Conservation (phyloP, 1,140 invertebrate genomes). For the Ips nitidus region DNA sequence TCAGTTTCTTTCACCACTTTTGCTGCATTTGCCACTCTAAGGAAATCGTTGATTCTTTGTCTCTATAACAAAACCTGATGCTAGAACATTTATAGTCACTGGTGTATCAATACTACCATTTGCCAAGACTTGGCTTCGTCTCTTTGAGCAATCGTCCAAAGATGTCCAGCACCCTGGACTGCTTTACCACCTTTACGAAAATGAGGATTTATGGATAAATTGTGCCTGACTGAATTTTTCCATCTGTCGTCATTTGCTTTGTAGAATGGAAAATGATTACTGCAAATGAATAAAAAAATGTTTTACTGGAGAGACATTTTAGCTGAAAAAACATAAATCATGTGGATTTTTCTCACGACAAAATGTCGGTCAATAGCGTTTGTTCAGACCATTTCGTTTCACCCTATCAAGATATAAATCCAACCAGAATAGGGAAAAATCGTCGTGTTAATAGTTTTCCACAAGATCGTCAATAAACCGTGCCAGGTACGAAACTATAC, state of each 20-base stretch:
- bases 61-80: slow-evolving; percentile 28
- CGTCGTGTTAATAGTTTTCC: slow-evolving; percentile 4
- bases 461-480: slow-evolving; percentile 30
- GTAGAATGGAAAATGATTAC: slow-evolving; percentile 82
- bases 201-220: slow-evolving; percentile 86
- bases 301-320: neutral
- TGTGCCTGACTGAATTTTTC: slow-evolving; percentile 88
- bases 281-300: slow-evolving; percentile 50
- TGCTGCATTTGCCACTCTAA: slow-evolving; percentile 35
- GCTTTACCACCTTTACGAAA: slow-evolving; percentile 84
- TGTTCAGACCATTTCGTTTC: no score
- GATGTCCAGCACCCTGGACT: slow-evolving; percentile 79
- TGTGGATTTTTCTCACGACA: neutral
- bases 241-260: slow-evolving; percentile 84
- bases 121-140: slow-evolving; percentile 55
- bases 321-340: neutral
- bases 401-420: slow-evolving; percentile 8
- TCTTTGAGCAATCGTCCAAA: slow-evolving; percentile 77
- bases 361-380: no score
- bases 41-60: slow-evolving; percentile 49
- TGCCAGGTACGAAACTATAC: slow-evolving; percentile 21
- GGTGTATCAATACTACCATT: slow-evolving; percentile 45
- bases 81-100: neutral
- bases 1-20: slow-evolving; percentile 23
- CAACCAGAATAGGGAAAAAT: neutral